Percentiles rank a stretch among this genome's conserved stretches.
Conservation (phyloP, 2,797 vertebrate genomes). For the Pseudochromis fuscus region DNA sequence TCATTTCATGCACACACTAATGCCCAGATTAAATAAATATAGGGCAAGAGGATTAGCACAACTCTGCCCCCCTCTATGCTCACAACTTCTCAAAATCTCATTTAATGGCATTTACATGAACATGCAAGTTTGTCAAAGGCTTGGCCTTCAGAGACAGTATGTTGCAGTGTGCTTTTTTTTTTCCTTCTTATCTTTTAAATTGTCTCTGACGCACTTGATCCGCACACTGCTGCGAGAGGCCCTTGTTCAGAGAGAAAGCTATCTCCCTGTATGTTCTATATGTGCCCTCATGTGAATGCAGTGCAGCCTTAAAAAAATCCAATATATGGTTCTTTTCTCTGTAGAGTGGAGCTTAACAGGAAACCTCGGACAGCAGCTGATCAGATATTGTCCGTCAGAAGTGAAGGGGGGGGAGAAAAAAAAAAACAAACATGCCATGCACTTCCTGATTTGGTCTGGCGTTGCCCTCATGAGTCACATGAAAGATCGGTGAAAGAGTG, state of each 20-base stretch:
- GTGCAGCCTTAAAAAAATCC: slow-evolving; percentile 59
- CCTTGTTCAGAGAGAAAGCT: slow-evolving; percentile 29
- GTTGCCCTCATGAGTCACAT: slow-evolving; percentile 64
- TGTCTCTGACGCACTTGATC: slow-evolving; percentile 38
- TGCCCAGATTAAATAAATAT: slow-evolving; percentile 81
- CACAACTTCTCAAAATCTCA: slow-evolving; percentile 70
- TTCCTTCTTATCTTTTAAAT: slow-evolving; percentile 46
- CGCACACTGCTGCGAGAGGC: slow-evolving; percentile 30
- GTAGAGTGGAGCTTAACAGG: slow-evolving; percentile 60
- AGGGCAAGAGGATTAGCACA: slow-evolving; percentile 77
- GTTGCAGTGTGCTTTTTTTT: slow-evolving; percentile 16
- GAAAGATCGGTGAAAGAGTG: slow-evolving; percentile 52
- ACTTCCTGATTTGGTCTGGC: slow-evolving; percentile 62
- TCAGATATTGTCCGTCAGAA: slow-evolving; percentile 78
- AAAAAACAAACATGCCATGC: slow-evolving; percentile 58
- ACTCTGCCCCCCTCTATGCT: slow-evolving; percentile 59
- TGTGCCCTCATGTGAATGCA: slow-evolving; percentile 51
- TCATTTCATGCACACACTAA: slow-evolving; percentile 72
- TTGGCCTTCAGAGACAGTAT: slow-evolving; percentile 25
- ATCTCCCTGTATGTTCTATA: slow-evolving; percentile 41
- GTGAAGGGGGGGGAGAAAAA: no score
- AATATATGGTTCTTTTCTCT: slow-evolving; percentile 54
- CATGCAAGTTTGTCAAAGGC: slow-evolving; percentile 57
- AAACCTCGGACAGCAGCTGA: slow-evolving; percentile 61
- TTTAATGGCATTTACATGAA: slow-evolving; percentile 72